A percentile compares a stretch with the other conserved stretches of the same genome.
These are phyloP conservation scores for Lepisosteus oculatus DNA, from an alignment of 2,113 vertebrate species.

Conservation along the genomic window DNA sequence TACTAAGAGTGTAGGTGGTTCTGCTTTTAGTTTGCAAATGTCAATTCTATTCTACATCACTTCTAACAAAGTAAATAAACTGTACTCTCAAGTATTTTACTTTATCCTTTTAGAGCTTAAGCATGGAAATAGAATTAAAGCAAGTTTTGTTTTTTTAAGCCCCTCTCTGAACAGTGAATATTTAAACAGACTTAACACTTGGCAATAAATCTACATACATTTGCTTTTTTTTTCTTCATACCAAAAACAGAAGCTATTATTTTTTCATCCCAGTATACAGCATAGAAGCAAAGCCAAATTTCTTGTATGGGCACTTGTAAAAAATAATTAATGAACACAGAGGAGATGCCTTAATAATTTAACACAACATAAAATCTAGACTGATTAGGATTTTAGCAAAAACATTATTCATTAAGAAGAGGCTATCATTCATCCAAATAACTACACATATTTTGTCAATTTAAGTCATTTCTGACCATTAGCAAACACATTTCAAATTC, in stretches of 20 bases:
- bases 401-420: too few relatives aligned
- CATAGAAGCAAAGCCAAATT: too few relatives aligned
- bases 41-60: conserved; percentile 74
- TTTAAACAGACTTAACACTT: conserved; percentile 71
- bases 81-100: conserved; percentile 42
- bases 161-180: conserved; percentile 69
- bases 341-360: too few relatives aligned
- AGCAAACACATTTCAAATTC: conserved; percentile 37
- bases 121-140: conserved; percentile 72
- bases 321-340: too few relatives aligned
- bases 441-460: conserved; percentile 30
- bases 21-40: conserved; percentile 77
- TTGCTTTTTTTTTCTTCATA: conserved; percentile 46
- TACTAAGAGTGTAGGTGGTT: conserved; percentile 71
- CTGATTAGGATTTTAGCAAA: too few relatives aligned
- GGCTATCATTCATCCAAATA: too few relatives aligned
- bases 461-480: conserved; percentile 51
- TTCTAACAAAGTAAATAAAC: conserved; percentile 69
- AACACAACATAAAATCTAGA: too few relatives aligned
- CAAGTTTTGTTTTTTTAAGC: conserved; percentile 77
- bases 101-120: conserved; percentile 68
- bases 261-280: conserved; percentile 4
- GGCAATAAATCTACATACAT: conserved; percentile 56
- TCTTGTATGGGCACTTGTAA: too few relatives aligned
- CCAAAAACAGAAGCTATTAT: conserved; percentile 58